These are phyloP conservation scores for Augiades crinisus DNA, from an alignment of 2,888 invertebrate genomes.

Conservation along the genomic window DNA sequence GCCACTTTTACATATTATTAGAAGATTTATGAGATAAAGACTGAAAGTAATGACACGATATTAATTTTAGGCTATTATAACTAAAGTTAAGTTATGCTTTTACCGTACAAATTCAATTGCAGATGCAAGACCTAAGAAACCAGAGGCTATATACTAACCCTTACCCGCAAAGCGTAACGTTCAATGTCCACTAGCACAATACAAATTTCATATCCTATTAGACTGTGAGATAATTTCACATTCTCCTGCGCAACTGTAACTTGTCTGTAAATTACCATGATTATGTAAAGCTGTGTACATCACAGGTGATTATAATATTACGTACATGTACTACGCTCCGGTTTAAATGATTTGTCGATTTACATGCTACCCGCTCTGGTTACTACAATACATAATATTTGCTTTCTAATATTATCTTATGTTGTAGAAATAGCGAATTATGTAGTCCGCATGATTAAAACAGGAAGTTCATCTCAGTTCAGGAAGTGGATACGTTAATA, in stretches of 20 bases:
- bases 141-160: no score
- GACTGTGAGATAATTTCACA: conserved; percentile 17
- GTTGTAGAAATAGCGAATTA: no score
- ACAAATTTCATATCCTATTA: conserved; percentile 5
- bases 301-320: conserved; percentile 8
- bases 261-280: conserved; percentile 16
- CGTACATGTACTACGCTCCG: conserved; percentile 10
- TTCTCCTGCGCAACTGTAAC: conserved; percentile 14
- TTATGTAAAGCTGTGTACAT: conserved; percentile 20
- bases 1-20: no score
- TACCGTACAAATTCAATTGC: background rate
- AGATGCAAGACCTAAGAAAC: no score
- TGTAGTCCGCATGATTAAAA: no score
- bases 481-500: no score
- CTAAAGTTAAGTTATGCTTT: no score
- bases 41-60: no score
- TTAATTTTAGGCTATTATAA: no score
- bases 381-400: conserved; percentile 17
- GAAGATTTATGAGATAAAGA: no score
- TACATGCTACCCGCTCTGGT: conserved; percentile 20
- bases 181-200: background rate
- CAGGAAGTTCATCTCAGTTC: no score
- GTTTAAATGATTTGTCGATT: conserved; percentile 18
- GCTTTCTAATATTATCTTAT: conserved; percentile 14
- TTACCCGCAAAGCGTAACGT: no score